Percentiles rank a stretch among this genome's conserved stretches.
phyloP scores from a whole-genome alignment of 2,888 invertebrate genomes.

The Ichneumoninae sp. region DNA sequence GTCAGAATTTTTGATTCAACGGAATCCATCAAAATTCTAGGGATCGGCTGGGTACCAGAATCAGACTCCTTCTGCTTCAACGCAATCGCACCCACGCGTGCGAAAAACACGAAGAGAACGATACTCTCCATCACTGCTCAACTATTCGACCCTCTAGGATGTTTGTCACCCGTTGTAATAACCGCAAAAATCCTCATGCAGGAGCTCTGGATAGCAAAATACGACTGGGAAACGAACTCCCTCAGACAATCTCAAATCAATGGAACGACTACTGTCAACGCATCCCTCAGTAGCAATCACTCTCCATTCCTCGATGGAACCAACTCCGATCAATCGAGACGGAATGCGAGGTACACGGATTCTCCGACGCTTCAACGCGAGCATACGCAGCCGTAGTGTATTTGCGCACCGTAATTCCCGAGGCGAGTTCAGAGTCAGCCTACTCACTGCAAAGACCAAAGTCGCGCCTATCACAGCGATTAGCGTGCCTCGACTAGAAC shows the following conservation, averaged over 20 bases:
- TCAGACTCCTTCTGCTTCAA: constrained; percentile 13
- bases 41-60: constrained; percentile 23
- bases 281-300: not conserved
- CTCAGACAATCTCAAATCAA: not conserved
- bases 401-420: not conserved
- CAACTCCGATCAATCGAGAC: not conserved
- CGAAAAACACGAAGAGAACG: not conserved
- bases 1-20: constrained; percentile 15
- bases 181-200: constrained; percentile 42
- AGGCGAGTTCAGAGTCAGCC: not conserved
- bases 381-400: not conserved
- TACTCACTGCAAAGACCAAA: constrained; percentile 63
- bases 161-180: constrained; percentile 33
- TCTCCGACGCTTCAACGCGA: not conserved
- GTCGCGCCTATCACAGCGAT: constrained; percentile 50
- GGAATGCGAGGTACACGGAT: not conserved
- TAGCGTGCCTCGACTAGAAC: constrained; percentile 60
- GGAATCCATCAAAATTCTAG: constrained; percentile 29
- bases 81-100: not conserved
- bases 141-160: not conserved
- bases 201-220: constrained; percentile 12
- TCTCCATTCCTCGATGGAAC: not conserved
- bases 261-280: not conserved
- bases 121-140: not conserved
- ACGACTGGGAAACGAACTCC: constrained; percentile 17